Evolutionary conservation across 2,113 vertebrate genomes (phyloP).

Genomic region (Thryonomys swinderianus): DNA sequence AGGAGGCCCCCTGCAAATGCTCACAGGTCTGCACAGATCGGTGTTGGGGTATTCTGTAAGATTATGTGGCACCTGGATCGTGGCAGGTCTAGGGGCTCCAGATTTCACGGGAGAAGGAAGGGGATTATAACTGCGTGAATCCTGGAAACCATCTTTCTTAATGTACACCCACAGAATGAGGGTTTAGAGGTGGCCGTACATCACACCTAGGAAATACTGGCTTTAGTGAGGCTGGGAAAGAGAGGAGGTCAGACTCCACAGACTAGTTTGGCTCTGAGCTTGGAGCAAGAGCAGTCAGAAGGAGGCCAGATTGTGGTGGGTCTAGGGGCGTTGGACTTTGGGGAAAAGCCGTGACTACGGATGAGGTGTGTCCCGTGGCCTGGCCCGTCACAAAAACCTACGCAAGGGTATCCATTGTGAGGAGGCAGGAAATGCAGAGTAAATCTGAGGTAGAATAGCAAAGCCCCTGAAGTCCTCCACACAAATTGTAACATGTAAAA

Average conservation of each 20-base stretch:
- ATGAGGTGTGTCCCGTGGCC: neutral
- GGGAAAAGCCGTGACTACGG: neutral
- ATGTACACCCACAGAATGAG: neutral
- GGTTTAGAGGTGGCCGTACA: neutral
- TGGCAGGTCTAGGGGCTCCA: neutral
- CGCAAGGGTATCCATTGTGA: neutral
- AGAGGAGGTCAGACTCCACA: neutral
- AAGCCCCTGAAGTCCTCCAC: neutral
- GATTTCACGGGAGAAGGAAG: neutral
- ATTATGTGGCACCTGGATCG: neutral
- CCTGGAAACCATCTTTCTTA: neutral
- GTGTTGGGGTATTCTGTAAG: no score
- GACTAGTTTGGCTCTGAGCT: neutral
- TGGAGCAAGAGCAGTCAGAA: neutral
- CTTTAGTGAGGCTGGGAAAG: neutral
- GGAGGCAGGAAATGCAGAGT: neutral
- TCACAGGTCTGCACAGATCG: accelerated
- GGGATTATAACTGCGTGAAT: no score
- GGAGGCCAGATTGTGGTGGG: neutral
- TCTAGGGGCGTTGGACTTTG: neutral
- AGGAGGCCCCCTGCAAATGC: neutral
- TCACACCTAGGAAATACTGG: neutral
- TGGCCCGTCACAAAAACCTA: neutral
- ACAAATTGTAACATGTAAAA: neutral
- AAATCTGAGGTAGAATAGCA: neutral